Base-by-base conservation (phyloP, 1,140 invertebrate genomes). In the Brachionus rotundiformis region DNA sequence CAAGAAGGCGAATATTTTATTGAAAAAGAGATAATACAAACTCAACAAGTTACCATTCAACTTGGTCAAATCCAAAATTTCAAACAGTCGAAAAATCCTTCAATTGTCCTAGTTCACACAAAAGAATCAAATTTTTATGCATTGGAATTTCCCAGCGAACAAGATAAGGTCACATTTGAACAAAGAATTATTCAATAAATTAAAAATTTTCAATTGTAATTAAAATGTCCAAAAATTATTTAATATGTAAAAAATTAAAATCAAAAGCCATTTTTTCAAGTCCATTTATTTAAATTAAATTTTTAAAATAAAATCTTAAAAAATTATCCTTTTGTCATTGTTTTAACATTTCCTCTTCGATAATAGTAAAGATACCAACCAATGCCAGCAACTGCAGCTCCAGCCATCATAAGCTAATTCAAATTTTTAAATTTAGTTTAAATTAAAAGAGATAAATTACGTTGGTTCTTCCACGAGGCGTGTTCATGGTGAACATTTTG, bases 251-350 rank as follows among this genome's bases (percentile, higher is more conserved):
- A 68, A 68, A 68, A 23, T 33, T 4, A 33, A 36, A n/a, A n/a
- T n/a, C 2, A 10, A 68, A 36, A 68, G 31, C 63, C 63, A 68
- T 68, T 54, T 68, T 68, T 68, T 68, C n/a, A 36, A 63, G 36
- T 27, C 63, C 63, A 68, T 31, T 68, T 54, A 54, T 54, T 54
- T 68, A 68, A 68, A 36, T 68, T 68, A 68, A 39, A 31, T 68
- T 68, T 68, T 68, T 68, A 16, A 36, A n/a, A 68, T n/a, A 33
- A 33, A 36, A 19, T 68, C 8, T 6, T 16, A 8, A 68, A 39
- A 39, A 39, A 68, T 8, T 7, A 33, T 41, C 1, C 10, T 68
- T 68, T 68, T 73, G 25, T 73, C 19, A 23, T 73, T 44, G 19
- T 13, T 41, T 13, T 73, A 11, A 11, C 33, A 36, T 71, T 27